Evolutionary conservation across 2,797 vertebrate species (phyloP), one percentile per base, ranked within the genome.

Genomic region (Gallinago solitaria): DNA sequence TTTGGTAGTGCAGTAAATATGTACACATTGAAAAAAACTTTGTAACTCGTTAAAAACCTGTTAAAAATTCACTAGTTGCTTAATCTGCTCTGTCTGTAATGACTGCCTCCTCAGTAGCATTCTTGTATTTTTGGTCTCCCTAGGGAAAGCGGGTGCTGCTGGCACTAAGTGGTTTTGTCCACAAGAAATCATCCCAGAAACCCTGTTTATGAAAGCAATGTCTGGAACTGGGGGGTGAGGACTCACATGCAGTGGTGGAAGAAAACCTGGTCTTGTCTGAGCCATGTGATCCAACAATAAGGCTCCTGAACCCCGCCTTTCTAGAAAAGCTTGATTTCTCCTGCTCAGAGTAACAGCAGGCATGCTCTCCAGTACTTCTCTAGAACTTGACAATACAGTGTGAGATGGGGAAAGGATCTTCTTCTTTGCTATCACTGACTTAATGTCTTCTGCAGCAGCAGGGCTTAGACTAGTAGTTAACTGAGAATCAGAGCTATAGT

Each of bases 401-500:
- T 98, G 98, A 47, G 97, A 97, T 6, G 97, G 98, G 28, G 96
- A 98, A 45, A 97, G 68, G 60, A 98, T 87, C 86, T 98, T 99
- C 45, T 97, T 98, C 91, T 98, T 99, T 92, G 98, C 98, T 43
- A 57, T 77, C 41, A 97, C 92, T 35, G 93, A 94, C 94, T 97
- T 98, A 63, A 93, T 93, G 13, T 98, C 98, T 80, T 98, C 98
- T 61, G 76, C 47, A 77, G 78, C 90, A 81, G 95, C 83, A 91
- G 97, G 96, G 56, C 81, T 80, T 80, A 97, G 87, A 95, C 97
- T 79, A 82, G 97, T 85, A 9, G 96, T 95, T 74, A 99, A 97
- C 94, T 99, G 99, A 68, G 99, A 99, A 95, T 99, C 98, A 1
- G 99, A 99, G 92, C 98, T 99, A 89, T 99, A 99, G 93, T 99